Evolutionary conservation across 2,113 vertebrate genomes (phyloP).

Genomic region (Delphinapterus leucas): DNA sequence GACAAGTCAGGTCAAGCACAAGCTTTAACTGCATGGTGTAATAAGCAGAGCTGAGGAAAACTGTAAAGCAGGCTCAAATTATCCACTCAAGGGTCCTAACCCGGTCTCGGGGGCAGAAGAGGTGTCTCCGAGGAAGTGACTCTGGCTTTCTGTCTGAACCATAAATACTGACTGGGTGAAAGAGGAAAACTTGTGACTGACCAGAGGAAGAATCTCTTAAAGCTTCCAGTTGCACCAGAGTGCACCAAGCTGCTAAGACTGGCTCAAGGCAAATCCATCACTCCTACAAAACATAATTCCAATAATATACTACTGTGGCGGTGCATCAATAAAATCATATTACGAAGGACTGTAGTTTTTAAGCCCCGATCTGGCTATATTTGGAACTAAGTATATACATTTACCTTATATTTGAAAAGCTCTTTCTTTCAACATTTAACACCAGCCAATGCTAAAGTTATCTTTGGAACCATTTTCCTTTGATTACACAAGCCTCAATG

Average conservation of each 20-base stretch:
- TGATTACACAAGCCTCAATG: slow-evolving; percentile 47
- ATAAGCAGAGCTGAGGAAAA: neutral
- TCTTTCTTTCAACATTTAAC: slow-evolving; percentile 20
- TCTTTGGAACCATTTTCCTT: slow-evolving; percentile 55
- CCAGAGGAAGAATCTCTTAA: neutral
- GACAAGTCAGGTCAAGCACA: neutral
- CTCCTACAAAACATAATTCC: slow-evolving; percentile 1
- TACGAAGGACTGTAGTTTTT: neutral
- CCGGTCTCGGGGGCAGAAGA: neutral
- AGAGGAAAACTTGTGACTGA: slow-evolving; percentile 25
- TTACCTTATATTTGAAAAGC: slow-evolving; percentile 60
- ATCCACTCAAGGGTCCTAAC: neutral
- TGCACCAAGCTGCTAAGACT: neutral
- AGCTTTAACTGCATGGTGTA: neutral
- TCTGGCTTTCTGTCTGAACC: slow-evolving; percentile 11
- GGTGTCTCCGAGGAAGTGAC: neutral
- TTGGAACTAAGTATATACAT: slow-evolving; percentile 54
- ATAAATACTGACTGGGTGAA: slow-evolving; percentile 19
- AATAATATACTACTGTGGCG: neutral
- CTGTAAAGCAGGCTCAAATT: neutral
- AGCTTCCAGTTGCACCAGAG: neutral
- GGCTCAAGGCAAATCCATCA: neutral
- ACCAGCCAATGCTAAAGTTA: slow-evolving; percentile 39
- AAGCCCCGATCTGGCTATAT: slow-evolving; percentile 23
- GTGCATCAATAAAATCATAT: neutral